Base-by-base conservation (phyloP, 2,888 invertebrate genomes). In the Fragum whitleyi region DNA sequence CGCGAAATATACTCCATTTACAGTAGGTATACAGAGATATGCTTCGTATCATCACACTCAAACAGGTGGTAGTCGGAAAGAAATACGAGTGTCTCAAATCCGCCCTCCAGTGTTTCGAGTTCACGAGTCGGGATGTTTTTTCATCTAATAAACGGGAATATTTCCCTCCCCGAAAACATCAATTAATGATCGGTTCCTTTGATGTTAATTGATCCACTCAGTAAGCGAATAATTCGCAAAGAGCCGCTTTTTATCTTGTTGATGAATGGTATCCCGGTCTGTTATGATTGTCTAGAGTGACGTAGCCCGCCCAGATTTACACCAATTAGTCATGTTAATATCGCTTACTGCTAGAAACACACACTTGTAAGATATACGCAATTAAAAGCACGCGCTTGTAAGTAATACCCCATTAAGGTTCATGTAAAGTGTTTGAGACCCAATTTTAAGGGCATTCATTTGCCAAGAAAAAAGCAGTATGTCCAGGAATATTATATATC, bases 151-250 rank as follows among this genome's bases (percentile, higher is more conserved):
- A 32, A 61, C 29, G 61, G n/a, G 61, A 61, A 32, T n/a, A 29
- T n/a, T 61, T 62, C 36, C 42, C 65, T 36, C 65, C 65, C 65
- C 11, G 23, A 65, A 65, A 65, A 39, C 65, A 42, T 70, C 55
- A 32, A 82, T 73, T 75, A 76, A 78, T 79, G 74, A 79, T 62
- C 47, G 62, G 36, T 53, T 28, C 69, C 78, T 82, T 82, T 82
- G 82, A 82, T 73, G 75, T 82, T 82, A 82, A 82, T 78, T 82
- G 82, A 78, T 82, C 70, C 70, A 73, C 69, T 68, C 76, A 72
- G 75, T 73, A 72, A 61, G 75, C 76, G 75, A 79, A 78, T 79
- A 79, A 79, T 57, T 55, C 73, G 42, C 75, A 70, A 78, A 72
- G 76, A 73, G 28, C 65, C 65, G 78, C 76, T 78, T 79, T 79